Base-by-base conservation (phyloP, 2,888 invertebrate species). In the Melanchra persicariae region DNA sequence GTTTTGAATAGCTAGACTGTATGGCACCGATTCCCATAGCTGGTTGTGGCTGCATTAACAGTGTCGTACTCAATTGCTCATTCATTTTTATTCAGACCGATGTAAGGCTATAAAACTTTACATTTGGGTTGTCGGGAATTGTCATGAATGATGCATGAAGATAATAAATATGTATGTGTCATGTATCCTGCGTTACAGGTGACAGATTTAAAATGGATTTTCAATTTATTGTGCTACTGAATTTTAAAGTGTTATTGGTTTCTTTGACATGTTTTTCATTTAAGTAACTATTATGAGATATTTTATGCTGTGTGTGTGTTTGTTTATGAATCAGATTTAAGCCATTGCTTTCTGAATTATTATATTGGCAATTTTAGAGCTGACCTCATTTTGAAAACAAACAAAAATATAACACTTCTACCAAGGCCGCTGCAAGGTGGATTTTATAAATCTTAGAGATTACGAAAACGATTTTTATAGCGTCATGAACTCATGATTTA, bases 21-120 rank as follows among this genome's bases (percentile, higher is more conserved):
- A 40, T 79, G 85, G 83, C 85, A 79, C 83, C 85, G 64, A 73
- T 64, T 24, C n/a, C 79, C 85, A 75, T 72, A 79, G 67, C 65
- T 51, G 61, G 70, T 8, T 9, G 43, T 63, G 52, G 47, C 26
- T 22, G 43, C 65, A 64, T 58, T 79, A 71, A 75, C 59, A 68
- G 64, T 65, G 58, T 62, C 17, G 24, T 22, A 75, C 68, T 51
- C 74, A 51, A 80, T 81, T 51, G 57, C 49, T 74, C 75, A 80
- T 82, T 77, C 63, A 72, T 70, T 73, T 67, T 73, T 72, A 82
- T 76, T 66, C 72, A 51, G 37, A 54, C 7, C 49, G 43, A 49
- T 68, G 64, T 24, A 49, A 61, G 30, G 74, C 74, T 70, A 85
- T 79, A 85, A 79, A 85, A 68, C 37, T 72, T 77, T 79, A 55